Percentiles rank a stretch among this genome's conserved stretches.
Conservation (phyloP, 2,113 vertebrate species). For the Misgurnus anguillicaudatus region DNA sequence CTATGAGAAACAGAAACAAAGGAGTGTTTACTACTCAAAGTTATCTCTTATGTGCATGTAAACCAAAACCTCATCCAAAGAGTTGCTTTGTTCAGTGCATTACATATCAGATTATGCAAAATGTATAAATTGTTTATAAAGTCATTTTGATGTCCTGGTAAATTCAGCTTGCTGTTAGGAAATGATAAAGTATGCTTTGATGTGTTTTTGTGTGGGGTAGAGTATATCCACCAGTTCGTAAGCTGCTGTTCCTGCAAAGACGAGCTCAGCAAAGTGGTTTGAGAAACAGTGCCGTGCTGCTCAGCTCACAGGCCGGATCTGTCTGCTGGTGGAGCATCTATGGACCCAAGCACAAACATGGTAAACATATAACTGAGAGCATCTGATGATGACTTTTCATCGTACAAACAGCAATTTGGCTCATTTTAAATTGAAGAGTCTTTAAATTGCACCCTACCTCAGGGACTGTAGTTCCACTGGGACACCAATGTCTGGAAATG, state of each 20-base stretch:
- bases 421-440: not conserved
- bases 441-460: not conserved
- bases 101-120: not conserved
- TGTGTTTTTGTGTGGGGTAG: slow-evolving; percentile 40
- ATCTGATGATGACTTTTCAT: not conserved
- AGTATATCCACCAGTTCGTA: slow-evolving; percentile 51
- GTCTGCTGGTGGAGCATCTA: slow-evolving; percentile 60
- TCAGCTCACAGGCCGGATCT: slow-evolving; percentile 57
- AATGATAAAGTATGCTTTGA: not conserved
- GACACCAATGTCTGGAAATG: too few species aligned
- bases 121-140: not conserved
- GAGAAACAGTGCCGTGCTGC: slow-evolving; percentile 48
- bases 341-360: slow-evolving; percentile 32
- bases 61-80: not conserved
- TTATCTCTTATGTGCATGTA: too few species aligned
- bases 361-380: slow-evolving; percentile 46
- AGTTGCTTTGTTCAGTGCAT: not conserved
- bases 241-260: slow-evolving; percentile 62
- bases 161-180: not conserved
- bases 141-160: not conserved
- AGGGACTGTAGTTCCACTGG: not conserved
- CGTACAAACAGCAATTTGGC: not conserved
- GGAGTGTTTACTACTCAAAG: too few species aligned
- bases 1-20: not conserved
- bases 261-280: slow-evolving; percentile 45